Conservation (phyloP, 2,113 vertebrate species). For the Gila orcuttii region DNA sequence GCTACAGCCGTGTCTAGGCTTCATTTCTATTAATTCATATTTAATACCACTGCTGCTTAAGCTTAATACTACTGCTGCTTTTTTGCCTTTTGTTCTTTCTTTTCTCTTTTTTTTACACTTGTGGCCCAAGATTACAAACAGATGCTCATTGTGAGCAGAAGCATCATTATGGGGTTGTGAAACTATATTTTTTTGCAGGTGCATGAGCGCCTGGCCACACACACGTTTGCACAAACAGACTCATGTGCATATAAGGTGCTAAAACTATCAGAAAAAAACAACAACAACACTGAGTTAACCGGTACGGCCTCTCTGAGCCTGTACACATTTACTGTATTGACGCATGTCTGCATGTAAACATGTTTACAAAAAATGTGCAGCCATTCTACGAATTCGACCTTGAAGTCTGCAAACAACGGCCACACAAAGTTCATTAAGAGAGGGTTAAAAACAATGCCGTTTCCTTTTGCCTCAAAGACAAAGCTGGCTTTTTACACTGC, state of each 20-base stretch:
- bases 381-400: slow-evolving; percentile 76
- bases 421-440: slow-evolving; percentile 73
- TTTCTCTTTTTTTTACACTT: slow-evolving; percentile 16
- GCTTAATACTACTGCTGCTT: background rate
- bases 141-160: slow-evolving; percentile 57
- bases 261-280: slow-evolving; percentile 46
- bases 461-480: slow-evolving; percentile 42
- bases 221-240: slow-evolving; percentile 33
- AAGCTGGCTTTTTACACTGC: background rate
- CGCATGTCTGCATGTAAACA: slow-evolving; percentile 73
- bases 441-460: slow-evolving; percentile 45
- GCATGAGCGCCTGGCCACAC: background rate
- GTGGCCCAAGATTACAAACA: slow-evolving; percentile 19
- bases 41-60: slow-evolving; percentile 68
- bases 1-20: slow-evolving; percentile 71
- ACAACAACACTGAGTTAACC: slow-evolving; percentile 42
- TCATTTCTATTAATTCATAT: slow-evolving; percentile 78
- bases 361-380: slow-evolving; percentile 70
- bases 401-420: slow-evolving; percentile 73
- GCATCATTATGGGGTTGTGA: slow-evolving; percentile 59
- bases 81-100: slow-evolving; percentile 42
- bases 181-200: slow-evolving; percentile 48
- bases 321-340: slow-evolving; percentile 71
- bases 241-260: slow-evolving; percentile 31
- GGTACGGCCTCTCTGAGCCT: slow-evolving; percentile 59